Evolutionary conservation across 92 coral and sea anemone genomes (phyloP).

Genomic region (Phymanthus crucifer): DNA sequence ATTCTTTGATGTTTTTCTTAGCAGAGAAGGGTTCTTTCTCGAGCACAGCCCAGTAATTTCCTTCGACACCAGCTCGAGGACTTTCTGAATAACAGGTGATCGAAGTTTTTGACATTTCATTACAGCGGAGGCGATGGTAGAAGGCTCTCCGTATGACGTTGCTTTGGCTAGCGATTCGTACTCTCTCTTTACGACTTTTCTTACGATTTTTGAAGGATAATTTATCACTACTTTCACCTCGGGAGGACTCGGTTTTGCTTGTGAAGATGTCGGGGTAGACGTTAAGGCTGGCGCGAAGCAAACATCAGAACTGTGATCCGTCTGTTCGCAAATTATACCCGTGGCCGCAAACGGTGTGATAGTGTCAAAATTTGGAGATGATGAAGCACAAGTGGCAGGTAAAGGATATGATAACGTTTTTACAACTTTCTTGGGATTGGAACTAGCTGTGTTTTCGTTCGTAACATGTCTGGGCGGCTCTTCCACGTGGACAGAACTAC

Average conservation of each 20-base stretch:
- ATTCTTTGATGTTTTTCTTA: slow-evolving; percentile 31
- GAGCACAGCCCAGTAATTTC: slow-evolving; percentile 15
- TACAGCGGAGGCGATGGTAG: slow-evolving; percentile 22
- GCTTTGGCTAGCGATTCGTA: slow-evolving; percentile 34
- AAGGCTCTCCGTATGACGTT: slow-evolving; percentile 27
- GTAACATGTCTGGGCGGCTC: slow-evolving; percentile 8
- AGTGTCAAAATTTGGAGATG: slow-evolving; percentile 29
- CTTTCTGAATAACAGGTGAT: background rate
- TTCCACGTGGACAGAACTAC: background rate
- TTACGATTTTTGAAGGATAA: slow-evolving; percentile 37
- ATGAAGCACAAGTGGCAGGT: slow-evolving; percentile 31
- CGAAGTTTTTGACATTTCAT: slow-evolving; percentile 10
- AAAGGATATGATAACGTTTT: slow-evolving; percentile 28
- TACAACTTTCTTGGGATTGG: slow-evolving; percentile 20
- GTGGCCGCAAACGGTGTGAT: slow-evolving; percentile 28
- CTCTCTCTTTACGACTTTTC: slow-evolving; percentile 27
- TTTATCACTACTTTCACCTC: slow-evolving; percentile 17
- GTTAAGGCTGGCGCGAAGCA: slow-evolving; percentile 26
- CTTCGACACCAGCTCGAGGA: slow-evolving; percentile 9
- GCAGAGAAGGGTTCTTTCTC: slow-evolving; percentile 14
- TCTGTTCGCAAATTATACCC: slow-evolving; percentile 10
- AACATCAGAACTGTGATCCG: slow-evolving; percentile 18
- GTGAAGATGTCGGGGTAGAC: slow-evolving; percentile 15
- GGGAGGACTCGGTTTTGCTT: slow-evolving; percentile 20
- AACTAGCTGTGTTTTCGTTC: slow-evolving; percentile 9